These are phyloP conservation scores for Anas acuta DNA, from an alignment of 2,797 vertebrate species.

Conservation along the genomic window DNA sequence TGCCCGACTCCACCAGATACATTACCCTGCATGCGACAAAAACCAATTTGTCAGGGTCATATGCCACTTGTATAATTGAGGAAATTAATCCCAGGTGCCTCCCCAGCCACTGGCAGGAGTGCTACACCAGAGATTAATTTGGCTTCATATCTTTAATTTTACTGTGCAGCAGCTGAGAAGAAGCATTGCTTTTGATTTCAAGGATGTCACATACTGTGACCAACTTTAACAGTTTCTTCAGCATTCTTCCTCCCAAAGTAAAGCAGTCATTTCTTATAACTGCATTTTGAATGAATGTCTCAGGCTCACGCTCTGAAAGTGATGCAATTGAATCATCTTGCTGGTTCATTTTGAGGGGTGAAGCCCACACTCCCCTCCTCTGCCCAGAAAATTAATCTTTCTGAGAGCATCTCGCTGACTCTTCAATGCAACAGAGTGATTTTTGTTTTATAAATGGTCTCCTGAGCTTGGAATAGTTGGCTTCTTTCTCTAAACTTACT, in stretches of 20 bases:
- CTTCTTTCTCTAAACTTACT: conserved; percentile 2
- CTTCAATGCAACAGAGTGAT: background rate
- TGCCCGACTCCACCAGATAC: background rate
- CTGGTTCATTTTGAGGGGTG: background rate
- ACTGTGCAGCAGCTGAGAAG: background rate
- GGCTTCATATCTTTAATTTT: conserved; percentile 26
- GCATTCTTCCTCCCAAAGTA: conserved; percentile 27
- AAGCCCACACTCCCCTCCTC: background rate
- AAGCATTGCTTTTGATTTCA: conserved; percentile 61
- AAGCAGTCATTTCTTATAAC: conserved; percentile 55
- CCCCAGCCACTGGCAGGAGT: background rate
- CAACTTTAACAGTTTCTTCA: conserved; percentile 51
- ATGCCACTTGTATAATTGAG: conserved; percentile 9
- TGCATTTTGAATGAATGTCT: background rate
- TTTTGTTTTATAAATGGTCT: conserved; percentile 51
- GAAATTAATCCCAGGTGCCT: conserved; percentile 45
- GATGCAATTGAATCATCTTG: conserved; percentile 38
- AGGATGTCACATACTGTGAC: conserved; percentile 63
- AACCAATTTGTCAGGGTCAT: conserved; percentile 25
- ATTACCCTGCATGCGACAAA: background rate
- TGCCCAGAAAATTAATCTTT: conserved; percentile 46
- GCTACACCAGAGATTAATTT: conserved; percentile 46
- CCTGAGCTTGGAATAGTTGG: background rate
- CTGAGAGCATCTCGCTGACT: conserved; percentile 4
- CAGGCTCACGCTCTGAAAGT: background rate